Evolutionary conservation across 2,797 vertebrate genomes (phyloP).

Genomic region (Hydrolagus colliei): DNA sequence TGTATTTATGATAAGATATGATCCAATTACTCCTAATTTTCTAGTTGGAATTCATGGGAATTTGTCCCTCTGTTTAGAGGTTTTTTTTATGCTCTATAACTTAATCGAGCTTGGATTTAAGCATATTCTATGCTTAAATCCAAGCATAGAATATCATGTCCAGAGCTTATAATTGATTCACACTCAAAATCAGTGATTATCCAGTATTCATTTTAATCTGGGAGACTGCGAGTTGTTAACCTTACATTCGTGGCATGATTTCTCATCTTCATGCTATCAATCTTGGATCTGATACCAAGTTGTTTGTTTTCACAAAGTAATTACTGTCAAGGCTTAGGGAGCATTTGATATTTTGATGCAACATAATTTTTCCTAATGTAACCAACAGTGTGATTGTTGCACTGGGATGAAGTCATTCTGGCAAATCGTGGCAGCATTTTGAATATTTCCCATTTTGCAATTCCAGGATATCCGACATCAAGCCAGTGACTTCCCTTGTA

Average conservation of each 20-base stretch:
- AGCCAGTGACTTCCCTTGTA: slow-evolving; percentile 92
- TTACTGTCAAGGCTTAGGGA: neutral
- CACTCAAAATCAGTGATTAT: no score
- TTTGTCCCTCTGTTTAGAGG: no score
- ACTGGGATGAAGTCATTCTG: neutral
- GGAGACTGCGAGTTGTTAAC: neutral
- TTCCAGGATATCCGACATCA: slow-evolving; percentile 85
- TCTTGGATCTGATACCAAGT: neutral
- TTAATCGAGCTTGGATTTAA: no score
- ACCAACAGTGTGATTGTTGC: neutral
- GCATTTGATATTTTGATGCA: neutral
- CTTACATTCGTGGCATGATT: neutral
- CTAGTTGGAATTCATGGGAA: no score
- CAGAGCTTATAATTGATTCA: no score
- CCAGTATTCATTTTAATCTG: no score
- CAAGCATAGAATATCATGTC: no score
- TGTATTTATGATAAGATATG: no score
- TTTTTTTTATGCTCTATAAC: no score
- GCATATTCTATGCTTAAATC: no score
- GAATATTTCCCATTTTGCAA: slow-evolving; percentile 39
- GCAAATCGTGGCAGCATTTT: slow-evolving; percentile 29
- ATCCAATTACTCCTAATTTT: no score
- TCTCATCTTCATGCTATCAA: neutral
- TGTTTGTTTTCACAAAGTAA: neutral
- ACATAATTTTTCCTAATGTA: neutral